Conservation (phyloP, 2,797 vertebrate genomes). For the Squalus acanthias region DNA sequence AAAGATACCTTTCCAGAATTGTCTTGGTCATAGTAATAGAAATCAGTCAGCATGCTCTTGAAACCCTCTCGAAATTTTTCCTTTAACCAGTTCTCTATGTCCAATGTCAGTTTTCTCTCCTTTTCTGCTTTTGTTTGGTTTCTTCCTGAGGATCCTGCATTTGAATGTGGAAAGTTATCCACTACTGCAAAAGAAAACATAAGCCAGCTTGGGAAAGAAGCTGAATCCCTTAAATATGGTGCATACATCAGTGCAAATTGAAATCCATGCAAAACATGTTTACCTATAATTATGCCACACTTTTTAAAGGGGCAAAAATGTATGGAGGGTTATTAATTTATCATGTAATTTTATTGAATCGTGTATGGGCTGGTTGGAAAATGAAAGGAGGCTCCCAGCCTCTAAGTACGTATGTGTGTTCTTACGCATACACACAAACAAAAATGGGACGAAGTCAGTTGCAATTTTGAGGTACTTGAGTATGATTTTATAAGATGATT, state of each 20-base stretch:
- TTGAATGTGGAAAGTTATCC: background rate
- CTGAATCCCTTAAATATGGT: background rate
- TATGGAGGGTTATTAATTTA: background rate
- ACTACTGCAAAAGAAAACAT: background rate
- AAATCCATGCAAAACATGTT: background rate
- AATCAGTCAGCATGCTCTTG: slow-evolving; percentile 41
- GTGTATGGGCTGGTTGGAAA: background rate
- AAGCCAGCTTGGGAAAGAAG: background rate
- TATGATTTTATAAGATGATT: background rate
- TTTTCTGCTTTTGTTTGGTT: background rate
- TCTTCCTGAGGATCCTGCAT: slow-evolving; percentile 32
- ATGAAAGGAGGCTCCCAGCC: background rate
- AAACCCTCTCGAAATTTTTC: slow-evolving; percentile 43
- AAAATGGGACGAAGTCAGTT: background rate
- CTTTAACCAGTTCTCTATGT: slow-evolving; percentile 45
- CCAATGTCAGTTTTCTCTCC: slow-evolving; percentile 43
- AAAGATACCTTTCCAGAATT: slow-evolving; percentile 39
- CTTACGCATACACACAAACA: background rate
- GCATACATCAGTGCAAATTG: background rate
- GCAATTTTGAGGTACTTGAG: background rate
- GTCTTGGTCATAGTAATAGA: slow-evolving; percentile 40
- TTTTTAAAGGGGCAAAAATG: background rate
- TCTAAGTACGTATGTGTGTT: too few species aligned
- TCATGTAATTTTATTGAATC: background rate
- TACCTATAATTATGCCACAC: background rate